These are phyloP conservation scores for Leptatherina wallacei DNA, from an alignment of 2,797 vertebrate species.

Conservation along the genomic window DNA sequence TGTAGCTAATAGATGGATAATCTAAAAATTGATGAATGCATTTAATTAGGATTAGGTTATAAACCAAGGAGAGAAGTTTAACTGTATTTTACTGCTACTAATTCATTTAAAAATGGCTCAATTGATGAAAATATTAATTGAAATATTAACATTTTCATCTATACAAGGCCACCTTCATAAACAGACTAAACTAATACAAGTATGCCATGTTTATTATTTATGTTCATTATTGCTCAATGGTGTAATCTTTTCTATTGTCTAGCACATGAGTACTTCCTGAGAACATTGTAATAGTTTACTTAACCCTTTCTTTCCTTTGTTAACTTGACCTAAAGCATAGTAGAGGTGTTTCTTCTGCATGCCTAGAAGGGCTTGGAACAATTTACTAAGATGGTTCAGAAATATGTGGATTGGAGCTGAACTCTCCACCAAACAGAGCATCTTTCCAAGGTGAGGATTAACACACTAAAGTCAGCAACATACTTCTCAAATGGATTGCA, in stretches of 20 bases:
- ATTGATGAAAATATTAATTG: too few relatives aligned
- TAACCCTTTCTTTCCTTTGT: neutral
- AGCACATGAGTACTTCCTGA: neutral
- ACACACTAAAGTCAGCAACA: constrained; percentile 22
- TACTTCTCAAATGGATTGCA: constrained; percentile 36
- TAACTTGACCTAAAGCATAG: neutral
- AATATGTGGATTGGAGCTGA: constrained; percentile 13
- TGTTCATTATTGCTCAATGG: neutral
- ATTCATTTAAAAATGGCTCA: neutral
- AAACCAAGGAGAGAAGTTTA: neutral
- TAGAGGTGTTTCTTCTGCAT: constrained; percentile 11
- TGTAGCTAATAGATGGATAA: neutral
- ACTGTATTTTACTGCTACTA: neutral
- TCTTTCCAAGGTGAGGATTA: constrained; percentile 20
- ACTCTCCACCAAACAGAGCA: constrained; percentile 16
- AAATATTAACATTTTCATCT: too few relatives aligned
- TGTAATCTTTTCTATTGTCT: neutral
- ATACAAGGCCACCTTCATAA: neutral
- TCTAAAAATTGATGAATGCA: neutral
- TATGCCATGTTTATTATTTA: too few relatives aligned
- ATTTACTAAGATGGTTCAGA: neutral
- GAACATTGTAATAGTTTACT: neutral
- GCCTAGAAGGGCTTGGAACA: constrained; percentile 2
- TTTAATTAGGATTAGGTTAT: neutral
- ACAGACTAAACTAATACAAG: neutral